A percentile compares a stretch with the other conserved stretches of the same genome.
These are phyloP conservation scores for Thomomys bottae DNA, from an alignment of 2,113 vertebrate genomes.

Conservation along the genomic window DNA sequence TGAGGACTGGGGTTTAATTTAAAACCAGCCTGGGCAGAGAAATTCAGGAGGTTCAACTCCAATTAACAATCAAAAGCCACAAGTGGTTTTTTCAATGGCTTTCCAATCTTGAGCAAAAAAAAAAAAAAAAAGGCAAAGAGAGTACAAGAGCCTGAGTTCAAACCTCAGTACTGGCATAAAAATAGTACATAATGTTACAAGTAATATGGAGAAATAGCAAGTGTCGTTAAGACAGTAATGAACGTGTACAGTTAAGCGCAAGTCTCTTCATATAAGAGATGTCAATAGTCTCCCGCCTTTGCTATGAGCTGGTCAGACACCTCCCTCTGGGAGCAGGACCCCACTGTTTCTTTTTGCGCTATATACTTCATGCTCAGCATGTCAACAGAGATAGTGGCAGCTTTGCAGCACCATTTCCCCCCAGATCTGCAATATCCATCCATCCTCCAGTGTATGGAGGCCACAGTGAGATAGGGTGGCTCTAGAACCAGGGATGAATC, in stretches of 20 bases:
- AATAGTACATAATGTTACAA: neutral
- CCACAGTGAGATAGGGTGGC: neutral
- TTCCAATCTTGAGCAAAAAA: too few relatives aligned
- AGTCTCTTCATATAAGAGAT: neutral
- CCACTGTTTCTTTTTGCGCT: neutral
- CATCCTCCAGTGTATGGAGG: neutral
- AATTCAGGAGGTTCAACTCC: too few relatives aligned
- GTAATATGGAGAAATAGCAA: neutral
- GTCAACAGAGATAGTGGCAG: neutral
- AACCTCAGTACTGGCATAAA: neutral
- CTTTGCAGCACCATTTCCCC: neutral
- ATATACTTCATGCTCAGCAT: neutral
- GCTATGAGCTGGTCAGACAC: neutral
- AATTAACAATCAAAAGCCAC: too few relatives aligned
- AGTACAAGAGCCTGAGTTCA: too few relatives aligned
- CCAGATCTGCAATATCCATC: neutral
- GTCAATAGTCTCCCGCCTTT: neutral
- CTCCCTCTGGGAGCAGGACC: neutral
- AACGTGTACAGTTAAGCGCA: neutral
- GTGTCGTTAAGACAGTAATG: neutral
- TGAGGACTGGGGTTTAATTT: too few relatives aligned
- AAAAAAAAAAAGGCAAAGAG: neutral
- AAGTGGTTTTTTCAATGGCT: too few relatives aligned
- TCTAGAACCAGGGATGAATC: neutral
- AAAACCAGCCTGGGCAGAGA: too few relatives aligned